Base-by-base conservation (phyloP, 2,113 vertebrate species). In the Microtus oregoni region DNA sequence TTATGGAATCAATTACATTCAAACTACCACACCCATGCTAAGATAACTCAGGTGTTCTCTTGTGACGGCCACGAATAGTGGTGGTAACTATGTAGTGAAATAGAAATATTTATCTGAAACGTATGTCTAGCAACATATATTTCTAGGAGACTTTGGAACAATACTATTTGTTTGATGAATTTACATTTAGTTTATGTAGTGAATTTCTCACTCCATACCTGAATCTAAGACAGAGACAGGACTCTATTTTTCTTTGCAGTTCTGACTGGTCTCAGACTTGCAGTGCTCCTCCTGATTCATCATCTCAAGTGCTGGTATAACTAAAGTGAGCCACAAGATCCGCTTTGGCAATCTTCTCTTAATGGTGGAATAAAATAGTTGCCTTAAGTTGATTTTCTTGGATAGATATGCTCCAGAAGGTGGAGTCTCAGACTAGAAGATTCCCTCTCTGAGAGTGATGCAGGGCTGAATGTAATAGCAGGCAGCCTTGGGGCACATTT, bases 21-120 rank as follows among this genome's bases (percentile, higher is more conserved):
- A 68, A 30, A 68, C 65, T 68, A 32, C 65, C 4, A 32, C 28
- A 68, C 28, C 28, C 30, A 68, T 14, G 20, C 94, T 75, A 50
- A 41, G 41, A 41, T 41, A 41, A 41, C 41, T 41, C 41, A 81
- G 35, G 14, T 61, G 22, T 41, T 61, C 38, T 61, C 55, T 17
- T 41, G 55, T 17, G 28, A 83, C 17, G 28, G 28, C 55, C 13
- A 38, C 22, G 28, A 63, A 63, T 61, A 28, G 28, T 70, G 55
- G 63, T 47, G 12, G n/a, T 22, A 68, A 19, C 73, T 30, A n/a
- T 86, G 3, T 2, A 78, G 17, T 67, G 30, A 72, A 90, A 47
- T n/a, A 20, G 1, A 87, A 55, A n/a, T 89, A 11, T 20, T 88
- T 94, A 50, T 77, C 32, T 92, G 12, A 95, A 97, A 86, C 77